These are phyloP conservation scores for Dysmachus trigonus DNA, from an alignment of 2,888 invertebrate genomes.

Conservation along the genomic window DNA sequence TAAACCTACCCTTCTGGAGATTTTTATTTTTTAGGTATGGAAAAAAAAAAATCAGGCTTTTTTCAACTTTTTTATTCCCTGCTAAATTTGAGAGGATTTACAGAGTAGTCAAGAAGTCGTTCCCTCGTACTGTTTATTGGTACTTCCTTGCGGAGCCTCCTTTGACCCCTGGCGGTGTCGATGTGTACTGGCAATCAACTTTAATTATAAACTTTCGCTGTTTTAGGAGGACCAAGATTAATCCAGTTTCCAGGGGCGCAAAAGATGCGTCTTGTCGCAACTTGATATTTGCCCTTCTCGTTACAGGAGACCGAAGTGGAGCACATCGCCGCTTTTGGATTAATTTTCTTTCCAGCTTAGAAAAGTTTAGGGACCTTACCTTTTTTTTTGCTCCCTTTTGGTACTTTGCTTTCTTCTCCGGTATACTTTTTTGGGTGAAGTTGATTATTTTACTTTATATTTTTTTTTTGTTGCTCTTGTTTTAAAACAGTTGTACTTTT, in stretches of 20 bases:
- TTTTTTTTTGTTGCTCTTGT: neutral
- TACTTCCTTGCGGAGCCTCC: neutral
- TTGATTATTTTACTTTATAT: slow-evolving; percentile 29
- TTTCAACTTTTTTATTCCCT: neutral
- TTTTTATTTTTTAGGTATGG: neutral
- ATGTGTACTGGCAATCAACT: slow-evolving; percentile 1
- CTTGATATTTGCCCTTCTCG: slow-evolving; percentile 11
- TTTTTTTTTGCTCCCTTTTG: neutral
- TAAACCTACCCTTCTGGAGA: neutral
- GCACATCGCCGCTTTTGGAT: neutral
- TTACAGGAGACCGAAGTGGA: neutral
- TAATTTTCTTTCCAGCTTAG: slow-evolving; percentile 21
- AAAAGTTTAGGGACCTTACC: slow-evolving; percentile 2
- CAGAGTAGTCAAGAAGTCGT: neutral
- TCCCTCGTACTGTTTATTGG: neutral
- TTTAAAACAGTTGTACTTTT: slow-evolving; percentile 3
- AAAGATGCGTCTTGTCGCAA: neutral
- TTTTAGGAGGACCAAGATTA: slow-evolving; percentile 21
- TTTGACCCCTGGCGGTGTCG: neutral
- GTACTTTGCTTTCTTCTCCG: neutral
- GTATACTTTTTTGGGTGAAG: neutral
- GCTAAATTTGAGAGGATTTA: neutral
- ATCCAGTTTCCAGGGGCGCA: slow-evolving; percentile 19
- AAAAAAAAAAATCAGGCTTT: neutral
- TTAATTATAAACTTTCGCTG: slow-evolving; percentile 33